Percentiles rank a stretch among this genome's conserved stretches.
These are phyloP conservation scores for Heteromormyrus szaboi DNA, from an alignment of 2,797 vertebrate species.

Conservation along the genomic window DNA sequence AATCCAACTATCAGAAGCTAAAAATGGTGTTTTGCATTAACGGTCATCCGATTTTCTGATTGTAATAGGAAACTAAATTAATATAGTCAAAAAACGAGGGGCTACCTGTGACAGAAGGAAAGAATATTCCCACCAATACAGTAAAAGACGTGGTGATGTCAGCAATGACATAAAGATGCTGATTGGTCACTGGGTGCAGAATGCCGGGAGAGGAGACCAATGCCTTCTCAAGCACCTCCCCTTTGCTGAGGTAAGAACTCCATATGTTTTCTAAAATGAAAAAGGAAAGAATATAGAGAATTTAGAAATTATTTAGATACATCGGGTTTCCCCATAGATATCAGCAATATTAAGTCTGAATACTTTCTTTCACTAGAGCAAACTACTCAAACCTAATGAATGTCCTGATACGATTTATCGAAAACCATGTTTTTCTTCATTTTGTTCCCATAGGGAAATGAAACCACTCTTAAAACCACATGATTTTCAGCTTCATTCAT, in stretches of 20 bases:
- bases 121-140: constrained; percentile 84
- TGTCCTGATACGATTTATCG: background rate
- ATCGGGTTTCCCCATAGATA: background rate
- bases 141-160: constrained; percentile 87
- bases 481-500: background rate
- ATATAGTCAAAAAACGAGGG: background rate
- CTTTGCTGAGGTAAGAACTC: constrained; percentile 76
- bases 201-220: constrained; percentile 54
- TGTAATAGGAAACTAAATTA: too few species aligned
- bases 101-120: constrained; percentile 85
- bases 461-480: background rate
- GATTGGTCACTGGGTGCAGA: constrained; percentile 52
- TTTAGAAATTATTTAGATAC: background rate
- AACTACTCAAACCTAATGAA: background rate
- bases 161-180: constrained; percentile 67
- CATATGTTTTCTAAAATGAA: constrained; percentile 72
- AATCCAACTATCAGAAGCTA: background rate
- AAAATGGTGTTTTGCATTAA: background rate
- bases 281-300: background rate
- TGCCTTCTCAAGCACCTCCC: constrained; percentile 74
- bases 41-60: background rate
- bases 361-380: background rate
- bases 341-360: background rate
- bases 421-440: background rate
- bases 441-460: background rate